A percentile compares a stretch with the other conserved stretches of the same genome.
phyloP scores from a whole-genome alignment of 2,888 invertebrate genomes.

The Alcis repandata region DNA sequence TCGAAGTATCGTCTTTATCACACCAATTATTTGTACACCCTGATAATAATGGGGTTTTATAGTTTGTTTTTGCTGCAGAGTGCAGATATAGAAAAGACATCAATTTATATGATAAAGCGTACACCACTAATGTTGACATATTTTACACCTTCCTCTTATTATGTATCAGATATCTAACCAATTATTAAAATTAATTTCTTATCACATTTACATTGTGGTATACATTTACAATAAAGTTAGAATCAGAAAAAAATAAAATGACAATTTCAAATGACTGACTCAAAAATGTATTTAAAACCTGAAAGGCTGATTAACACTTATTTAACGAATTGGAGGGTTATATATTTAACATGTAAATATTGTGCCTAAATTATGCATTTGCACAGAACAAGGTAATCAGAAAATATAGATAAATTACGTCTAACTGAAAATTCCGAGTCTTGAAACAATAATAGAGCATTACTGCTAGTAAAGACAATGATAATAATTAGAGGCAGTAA shows the following conservation, averaged over 20 bases:
- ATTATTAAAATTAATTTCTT: constrained; percentile 22
- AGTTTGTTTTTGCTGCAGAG: neutral
- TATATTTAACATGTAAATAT: too few relatives aligned
- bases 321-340: too few relatives aligned
- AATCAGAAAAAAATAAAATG: constrained; percentile 11
- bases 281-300: neutral
- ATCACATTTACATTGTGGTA: constrained; percentile 24
- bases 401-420: neutral
- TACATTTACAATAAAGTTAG: constrained; percentile 25
- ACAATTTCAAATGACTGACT: neutral
- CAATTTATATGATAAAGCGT: neutral
- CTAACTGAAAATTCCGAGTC: neutral
- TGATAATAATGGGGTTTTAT: neutral
- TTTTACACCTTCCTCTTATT: constrained; percentile 16
- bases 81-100: neutral
- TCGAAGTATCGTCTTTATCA: neutral
- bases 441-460: neutral
- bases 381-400: too few relatives aligned
- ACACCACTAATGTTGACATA: constrained; percentile 8
- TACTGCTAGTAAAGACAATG: too few relatives aligned
- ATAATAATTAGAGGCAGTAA: neutral
- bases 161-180: constrained; percentile 20
- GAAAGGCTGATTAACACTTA: too few relatives aligned
- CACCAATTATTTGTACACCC: neutral
- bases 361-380: too few relatives aligned